Evolutionary conservation across 2,888 invertebrate genomes (phyloP), one percentile per base, ranked within the genome.

Genomic region (Melanophora roralis): DNA sequence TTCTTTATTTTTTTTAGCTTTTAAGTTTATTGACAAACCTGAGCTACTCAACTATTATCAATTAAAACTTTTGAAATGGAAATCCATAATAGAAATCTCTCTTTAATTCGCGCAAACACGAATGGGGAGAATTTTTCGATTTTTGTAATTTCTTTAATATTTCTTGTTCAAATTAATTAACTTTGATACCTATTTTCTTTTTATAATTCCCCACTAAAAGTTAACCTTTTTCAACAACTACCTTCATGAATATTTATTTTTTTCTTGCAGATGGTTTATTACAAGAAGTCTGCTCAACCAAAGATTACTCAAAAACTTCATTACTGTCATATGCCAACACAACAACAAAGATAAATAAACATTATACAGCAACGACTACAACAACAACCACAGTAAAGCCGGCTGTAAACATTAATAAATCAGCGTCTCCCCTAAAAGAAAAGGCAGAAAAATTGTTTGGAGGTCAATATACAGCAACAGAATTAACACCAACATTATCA

Each of bases 381-480:
- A 81, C 76, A 76, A 83, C 81, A 68, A 79, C 84, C 82, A 78
- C 78, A 36, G 21, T n/a, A 43, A 78, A 75, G 76, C 76, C 76
- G 76, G 76, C 76, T 43, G 34, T 43, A 51, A 74, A 60, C 16
- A 67, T 51, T 59, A 67, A 34, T n/a, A 51, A 81, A 77, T 72
- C 65, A 82, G 65, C 78, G 57, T 74, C 83, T 53, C 74, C 82
- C 51, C 75, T 81, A 51, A 82, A 87, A 86, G 87, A 87, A 86
- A 86, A 86, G 83, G 84, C 86, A 83, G 87, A 86, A 86, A 86
- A 85, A 86, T 85, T 85, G 86, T 84, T 85, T 85, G 86, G 88
- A 87, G 88, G 88, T 88, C 87, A 88, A 87, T 88, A 87, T 81
- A 85, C 85, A 84, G 84, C 85, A 83, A 82, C 72, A 78, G 49